Percentiles rank a stretch among this genome's conserved stretches.
These are phyloP conservation scores for Pelecanoides urinatrix DNA, from an alignment of 2,113 vertebrate species.

Conservation along the genomic window DNA sequence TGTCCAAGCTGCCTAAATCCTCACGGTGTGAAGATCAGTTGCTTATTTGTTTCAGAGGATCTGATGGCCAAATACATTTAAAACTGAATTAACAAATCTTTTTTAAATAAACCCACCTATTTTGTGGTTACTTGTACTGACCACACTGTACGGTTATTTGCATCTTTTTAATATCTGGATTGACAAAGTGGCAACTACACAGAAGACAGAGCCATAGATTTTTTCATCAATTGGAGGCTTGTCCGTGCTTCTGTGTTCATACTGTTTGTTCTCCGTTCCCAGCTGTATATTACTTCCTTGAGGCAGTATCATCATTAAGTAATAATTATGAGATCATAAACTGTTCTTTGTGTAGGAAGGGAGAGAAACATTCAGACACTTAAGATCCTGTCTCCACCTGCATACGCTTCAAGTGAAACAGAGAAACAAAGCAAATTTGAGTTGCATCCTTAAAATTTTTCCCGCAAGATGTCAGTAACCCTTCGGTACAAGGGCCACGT, in stretches of 20 bases:
- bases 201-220: not conserved
- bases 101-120: not conserved
- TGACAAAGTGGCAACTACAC: not conserved
- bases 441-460: not conserved
- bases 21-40: rapidly evolving
- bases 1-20: not conserved
- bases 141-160: rapidly evolving
- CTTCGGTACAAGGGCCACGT: not conserved
- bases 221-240: not conserved
- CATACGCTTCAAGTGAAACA: not conserved
- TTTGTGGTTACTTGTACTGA: not conserved
- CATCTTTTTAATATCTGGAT: not conserved
- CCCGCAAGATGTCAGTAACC: conserved; percentile 1
- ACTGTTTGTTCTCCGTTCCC: not conserved
- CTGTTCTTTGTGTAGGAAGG: not conserved
- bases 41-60: not conserved
- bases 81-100: not conserved
- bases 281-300: not conserved
- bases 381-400: not conserved
- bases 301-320: not conserved
- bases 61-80: not conserved
- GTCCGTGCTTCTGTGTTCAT: not conserved
- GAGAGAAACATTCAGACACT: not conserved
- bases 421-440: not conserved
- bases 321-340: not conserved